Percentiles rank a stretch among this genome's conserved stretches.
Conservation (phyloP, 2,113 vertebrate species). For the Pelusios castaneus region DNA sequence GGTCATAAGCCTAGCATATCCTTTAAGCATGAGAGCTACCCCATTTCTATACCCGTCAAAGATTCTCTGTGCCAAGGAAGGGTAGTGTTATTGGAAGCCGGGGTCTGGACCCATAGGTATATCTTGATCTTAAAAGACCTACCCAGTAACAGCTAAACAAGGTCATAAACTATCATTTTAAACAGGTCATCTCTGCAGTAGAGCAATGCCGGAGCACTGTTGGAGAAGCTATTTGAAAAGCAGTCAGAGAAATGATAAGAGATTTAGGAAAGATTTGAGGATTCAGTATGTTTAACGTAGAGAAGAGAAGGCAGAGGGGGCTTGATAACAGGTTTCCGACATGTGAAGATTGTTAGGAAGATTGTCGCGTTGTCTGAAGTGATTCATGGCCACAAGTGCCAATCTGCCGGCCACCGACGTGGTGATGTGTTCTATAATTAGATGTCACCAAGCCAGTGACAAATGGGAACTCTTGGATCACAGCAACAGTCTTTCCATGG, state of each 20-base stretch:
- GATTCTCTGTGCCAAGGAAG: background rate
- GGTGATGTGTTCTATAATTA: background rate
- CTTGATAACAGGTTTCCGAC: background rate
- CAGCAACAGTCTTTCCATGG: background rate
- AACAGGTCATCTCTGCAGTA: background rate
- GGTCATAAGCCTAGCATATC: background rate
- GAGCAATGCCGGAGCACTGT: background rate
- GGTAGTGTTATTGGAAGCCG: background rate
- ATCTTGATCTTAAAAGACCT: background rate
- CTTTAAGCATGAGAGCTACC: background rate
- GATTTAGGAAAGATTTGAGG: background rate
- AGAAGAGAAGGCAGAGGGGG: background rate
- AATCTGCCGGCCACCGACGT: background rate
- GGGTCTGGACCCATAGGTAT: background rate
- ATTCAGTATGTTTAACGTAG: background rate
- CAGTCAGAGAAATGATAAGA: background rate
- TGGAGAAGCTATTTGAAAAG: background rate
- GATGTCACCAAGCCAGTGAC: background rate
- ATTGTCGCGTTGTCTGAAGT: background rate
- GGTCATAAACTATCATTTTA: background rate
- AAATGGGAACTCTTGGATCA: background rate
- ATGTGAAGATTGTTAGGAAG: background rate
- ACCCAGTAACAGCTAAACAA: constrained; percentile 15
- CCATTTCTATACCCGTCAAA: background rate
- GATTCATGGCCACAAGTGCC: background rate